Conservation (phyloP, 1,140 invertebrate genomes). For the Aphidius ervi region DNA sequence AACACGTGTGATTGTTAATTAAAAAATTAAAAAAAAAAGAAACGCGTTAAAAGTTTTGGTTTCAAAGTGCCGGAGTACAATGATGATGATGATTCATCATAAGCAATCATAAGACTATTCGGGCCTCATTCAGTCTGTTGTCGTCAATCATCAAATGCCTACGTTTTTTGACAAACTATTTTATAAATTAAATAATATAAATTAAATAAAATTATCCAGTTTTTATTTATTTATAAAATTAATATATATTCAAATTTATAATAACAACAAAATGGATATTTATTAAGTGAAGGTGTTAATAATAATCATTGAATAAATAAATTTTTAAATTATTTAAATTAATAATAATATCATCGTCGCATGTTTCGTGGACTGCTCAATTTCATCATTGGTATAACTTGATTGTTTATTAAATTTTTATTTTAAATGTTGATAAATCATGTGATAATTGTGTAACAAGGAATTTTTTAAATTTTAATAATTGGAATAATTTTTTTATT, state of each 20-base stretch:
- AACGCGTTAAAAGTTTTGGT: too few species aligned
- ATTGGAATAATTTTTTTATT: too few species aligned
- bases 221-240: neutral
- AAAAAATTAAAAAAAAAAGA: too few species aligned
- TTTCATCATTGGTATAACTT: constrained; percentile 36
- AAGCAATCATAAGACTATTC: constrained; percentile 25
- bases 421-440: too few species aligned
- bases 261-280: neutral
- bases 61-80: constrained; percentile 29
- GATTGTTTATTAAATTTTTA: too few species aligned
- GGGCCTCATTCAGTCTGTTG: constrained; percentile 17
- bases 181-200: too few species aligned
- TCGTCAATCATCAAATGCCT: neutral
- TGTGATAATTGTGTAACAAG: too few species aligned
- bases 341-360: constrained; percentile 22
- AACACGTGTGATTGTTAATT: too few species aligned
- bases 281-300: neutral
- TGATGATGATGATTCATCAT: too few species aligned
- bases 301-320: neutral
- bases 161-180: neutral
- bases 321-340: neutral
- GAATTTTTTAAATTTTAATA: too few species aligned
- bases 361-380: constrained; percentile 43
- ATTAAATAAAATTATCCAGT: neutral
- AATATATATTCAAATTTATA: too few species aligned